Percentiles rank a stretch among this genome's conserved stretches.
Conservation (phyloP, 2,888 invertebrate species). For the Dryobotodes eremita region DNA sequence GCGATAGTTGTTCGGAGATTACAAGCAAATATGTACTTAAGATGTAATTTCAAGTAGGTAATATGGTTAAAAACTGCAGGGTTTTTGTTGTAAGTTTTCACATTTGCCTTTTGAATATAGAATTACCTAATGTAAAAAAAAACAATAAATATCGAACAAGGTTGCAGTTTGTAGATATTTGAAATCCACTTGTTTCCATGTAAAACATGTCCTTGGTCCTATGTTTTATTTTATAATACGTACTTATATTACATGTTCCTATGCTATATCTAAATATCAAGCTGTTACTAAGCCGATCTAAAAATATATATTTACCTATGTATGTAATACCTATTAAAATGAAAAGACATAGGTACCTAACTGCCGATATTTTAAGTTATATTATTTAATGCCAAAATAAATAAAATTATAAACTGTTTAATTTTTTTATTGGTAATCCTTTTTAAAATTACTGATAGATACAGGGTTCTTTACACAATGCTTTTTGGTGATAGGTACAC, state of each 20-base stretch:
- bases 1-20: slow-evolving; percentile 5
- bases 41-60: slow-evolving; percentile 7
- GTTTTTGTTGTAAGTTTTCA: slow-evolving; percentile 25
- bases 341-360: slow-evolving; percentile 14
- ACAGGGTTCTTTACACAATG: slow-evolving; percentile 11
- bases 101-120: slow-evolving; percentile 17
- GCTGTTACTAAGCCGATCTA: slow-evolving; percentile 25
- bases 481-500: slow-evolving; percentile 8
- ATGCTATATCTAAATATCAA: slow-evolving; percentile 12
- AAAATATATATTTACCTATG: not conserved
- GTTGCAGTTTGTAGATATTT: slow-evolving; percentile 3
- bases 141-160: slow-evolving; percentile 1
- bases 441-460: slow-evolving; percentile 19
- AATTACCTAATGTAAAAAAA: slow-evolving; percentile 19
- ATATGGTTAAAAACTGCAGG: slow-evolving; percentile 22
- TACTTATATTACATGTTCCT: slow-evolving; percentile 19
- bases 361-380: slow-evolving; percentile 25
- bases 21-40: not conserved
- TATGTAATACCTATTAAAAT: slow-evolving; percentile 1
- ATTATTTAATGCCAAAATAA: slow-evolving; percentile 46
- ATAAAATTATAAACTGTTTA: slow-evolving; percentile 24
- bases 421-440: slow-evolving; percentile 32
- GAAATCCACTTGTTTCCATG: not conserved
- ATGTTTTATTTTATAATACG: not conserved
- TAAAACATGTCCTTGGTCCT: not conserved